A percentile compares a stretch with the other conserved stretches of the same genome.
Evolutionary conservation across 1,140 invertebrate genomes (phyloP).

Genomic region (Drosophila sulfurigaster): DNA sequence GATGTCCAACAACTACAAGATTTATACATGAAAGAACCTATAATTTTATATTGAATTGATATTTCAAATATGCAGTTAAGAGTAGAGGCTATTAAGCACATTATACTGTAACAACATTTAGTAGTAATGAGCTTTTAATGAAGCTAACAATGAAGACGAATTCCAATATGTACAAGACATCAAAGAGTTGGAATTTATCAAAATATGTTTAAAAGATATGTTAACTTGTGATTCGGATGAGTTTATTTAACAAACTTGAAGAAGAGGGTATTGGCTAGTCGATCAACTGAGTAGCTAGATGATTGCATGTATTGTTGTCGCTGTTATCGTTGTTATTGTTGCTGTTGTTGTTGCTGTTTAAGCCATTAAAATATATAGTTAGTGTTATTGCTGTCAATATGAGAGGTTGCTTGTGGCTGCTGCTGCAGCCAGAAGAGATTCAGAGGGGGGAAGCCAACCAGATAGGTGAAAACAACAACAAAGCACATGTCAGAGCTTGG

Average conservation of each 20-base stretch:
- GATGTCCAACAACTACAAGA: too few species aligned
- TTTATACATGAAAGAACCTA: too few species aligned
- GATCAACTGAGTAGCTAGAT: background rate
- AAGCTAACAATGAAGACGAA: too few species aligned
- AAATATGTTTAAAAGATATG: too few species aligned
- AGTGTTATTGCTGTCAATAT: conserved; percentile 63
- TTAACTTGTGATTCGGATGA: too few species aligned
- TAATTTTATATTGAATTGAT: too few species aligned
- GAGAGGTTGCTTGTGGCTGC: conserved; percentile 14
- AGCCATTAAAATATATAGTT: conserved; percentile 81
- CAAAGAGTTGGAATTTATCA: too few species aligned
- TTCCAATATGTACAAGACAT: too few species aligned
- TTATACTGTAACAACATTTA: too few species aligned
- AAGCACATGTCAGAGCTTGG: conserved; percentile 64
- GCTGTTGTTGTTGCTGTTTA: conserved; percentile 50
- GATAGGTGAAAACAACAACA: conserved; percentile 40
- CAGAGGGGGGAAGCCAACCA: background rate
- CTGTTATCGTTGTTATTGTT: conserved; percentile 48
- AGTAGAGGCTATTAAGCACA: too few species aligned
- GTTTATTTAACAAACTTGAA: background rate
- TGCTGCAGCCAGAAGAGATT: background rate
- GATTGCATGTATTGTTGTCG: conserved; percentile 45
- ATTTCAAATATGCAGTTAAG: too few species aligned
- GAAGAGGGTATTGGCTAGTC: conserved; percentile 4
- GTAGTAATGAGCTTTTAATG: too few species aligned